Evolutionary conservation across 2,888 invertebrate genomes (phyloP).

Genomic region (Axea sp.): DNA sequence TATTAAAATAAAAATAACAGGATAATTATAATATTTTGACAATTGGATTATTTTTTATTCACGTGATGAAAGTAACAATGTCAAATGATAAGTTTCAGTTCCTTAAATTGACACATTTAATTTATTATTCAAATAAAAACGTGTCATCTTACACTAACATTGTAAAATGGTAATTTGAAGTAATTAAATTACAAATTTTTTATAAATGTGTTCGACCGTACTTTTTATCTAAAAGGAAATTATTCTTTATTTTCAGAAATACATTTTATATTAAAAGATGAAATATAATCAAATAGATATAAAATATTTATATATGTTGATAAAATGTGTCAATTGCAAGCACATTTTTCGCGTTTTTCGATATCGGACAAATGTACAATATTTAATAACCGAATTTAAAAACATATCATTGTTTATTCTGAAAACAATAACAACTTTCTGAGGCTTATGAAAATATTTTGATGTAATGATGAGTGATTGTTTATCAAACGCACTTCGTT

Average conservation of each 20-base stretch:
- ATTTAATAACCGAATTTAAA: conserved; percentile 69
- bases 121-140: too few relatives aligned
- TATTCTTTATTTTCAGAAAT: not conserved
- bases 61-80: too few relatives aligned
- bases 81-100: too few relatives aligned
- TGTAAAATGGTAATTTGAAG: too few relatives aligned
- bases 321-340: conserved; percentile 19
- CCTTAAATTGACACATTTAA: too few relatives aligned
- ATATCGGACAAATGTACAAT: conserved; percentile 56
- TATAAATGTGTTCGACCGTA: too few relatives aligned
- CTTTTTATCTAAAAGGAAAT: too few relatives aligned
- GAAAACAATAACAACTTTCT: conserved; percentile 31
- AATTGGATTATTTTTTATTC: too few relatives aligned
- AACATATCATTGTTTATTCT: conserved; percentile 60
- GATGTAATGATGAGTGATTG: conserved; percentile 12
- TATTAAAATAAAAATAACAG: too few relatives aligned
- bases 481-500: conserved; percentile 24
- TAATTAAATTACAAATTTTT: too few relatives aligned
- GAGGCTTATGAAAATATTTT: conserved; percentile 45
- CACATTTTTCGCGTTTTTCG: conserved; percentile 38
- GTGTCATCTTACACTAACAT: too few relatives aligned
- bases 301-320: not conserved
- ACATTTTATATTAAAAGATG: not conserved
- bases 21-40: too few relatives aligned
- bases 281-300: not conserved